Evolutionary conservation across 2,113 vertebrate species (phyloP).

Genomic region (Ondatra zibethicus): DNA sequence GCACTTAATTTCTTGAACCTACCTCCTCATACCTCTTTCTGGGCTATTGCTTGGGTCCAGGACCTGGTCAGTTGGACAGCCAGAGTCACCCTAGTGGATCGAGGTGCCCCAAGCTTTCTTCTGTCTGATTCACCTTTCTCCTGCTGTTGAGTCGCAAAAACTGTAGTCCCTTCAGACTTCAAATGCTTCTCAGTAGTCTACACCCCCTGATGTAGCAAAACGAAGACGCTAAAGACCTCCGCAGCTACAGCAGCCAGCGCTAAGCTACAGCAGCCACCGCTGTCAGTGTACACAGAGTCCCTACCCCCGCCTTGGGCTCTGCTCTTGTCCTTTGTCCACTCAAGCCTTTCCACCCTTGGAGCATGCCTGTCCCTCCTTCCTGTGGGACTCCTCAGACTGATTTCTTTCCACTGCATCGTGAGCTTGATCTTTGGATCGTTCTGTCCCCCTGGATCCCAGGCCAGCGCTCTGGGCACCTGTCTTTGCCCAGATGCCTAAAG

Average conservation of each 20-base stretch:
- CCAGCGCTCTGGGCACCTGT: neutral
- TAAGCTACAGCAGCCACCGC: no score
- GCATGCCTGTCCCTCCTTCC: neutral
- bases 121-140: neutral
- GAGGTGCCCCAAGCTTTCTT: neutral
- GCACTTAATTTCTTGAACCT: neutral
- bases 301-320: no score
- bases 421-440: neutral
- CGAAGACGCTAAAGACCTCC: neutral
- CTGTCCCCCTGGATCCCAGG: neutral
- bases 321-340: neutral
- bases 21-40: neutral
- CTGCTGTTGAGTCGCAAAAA: neutral
- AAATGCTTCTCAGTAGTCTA: neutral
- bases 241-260: accelerated
- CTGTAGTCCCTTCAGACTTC: neutral
- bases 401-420: no score
- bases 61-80: neutral
- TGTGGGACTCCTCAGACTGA: neutral
- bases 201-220: no score
- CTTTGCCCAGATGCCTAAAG: neutral
- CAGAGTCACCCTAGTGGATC: neutral
- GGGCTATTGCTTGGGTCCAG: neutral
- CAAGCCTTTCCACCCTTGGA: neutral
- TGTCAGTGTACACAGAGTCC: neutral